Percentiles rank a stretch among this genome's conserved stretches.
These are phyloP conservation scores for Tenualosa thibaudeaui DNA, from an alignment of 2,797 vertebrate species.

Conservation along the genomic window DNA sequence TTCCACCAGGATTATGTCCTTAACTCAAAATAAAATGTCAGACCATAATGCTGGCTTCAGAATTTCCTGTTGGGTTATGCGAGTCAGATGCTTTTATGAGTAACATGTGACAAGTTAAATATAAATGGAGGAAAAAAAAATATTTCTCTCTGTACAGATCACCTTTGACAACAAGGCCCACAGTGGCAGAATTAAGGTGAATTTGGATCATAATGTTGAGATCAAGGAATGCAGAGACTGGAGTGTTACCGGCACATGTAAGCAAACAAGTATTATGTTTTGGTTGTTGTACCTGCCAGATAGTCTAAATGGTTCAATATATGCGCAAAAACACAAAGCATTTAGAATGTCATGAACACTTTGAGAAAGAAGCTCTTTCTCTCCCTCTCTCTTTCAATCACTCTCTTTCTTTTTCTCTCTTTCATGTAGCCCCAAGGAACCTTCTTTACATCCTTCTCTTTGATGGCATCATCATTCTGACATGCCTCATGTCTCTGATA, in stretches of 20 bases:
- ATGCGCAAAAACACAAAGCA: neutral
- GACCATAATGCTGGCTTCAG: neutral
- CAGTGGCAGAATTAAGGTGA: slow-evolving; percentile 90
- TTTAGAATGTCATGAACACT: neutral
- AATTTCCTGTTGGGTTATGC: neutral
- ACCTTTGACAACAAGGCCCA: slow-evolving; percentile 88
- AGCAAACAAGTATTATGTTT: slow-evolving; percentile 50
- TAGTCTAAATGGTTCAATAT: neutral
- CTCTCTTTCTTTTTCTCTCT: neutral
- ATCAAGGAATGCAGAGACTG: slow-evolving; percentile 74
- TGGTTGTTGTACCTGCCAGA: neutral
- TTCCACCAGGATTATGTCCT: neutral
- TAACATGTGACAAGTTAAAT: slow-evolving; percentile 17
- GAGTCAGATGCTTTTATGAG: neutral
- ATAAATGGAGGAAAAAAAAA: neutral
- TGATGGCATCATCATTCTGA: slow-evolving; percentile 85
- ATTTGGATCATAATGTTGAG: slow-evolving; percentile 83
- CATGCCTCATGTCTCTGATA: slow-evolving; percentile 80
- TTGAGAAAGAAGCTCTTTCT: neutral
- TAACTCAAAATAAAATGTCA: slow-evolving; percentile 4
- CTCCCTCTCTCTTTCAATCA: neutral
- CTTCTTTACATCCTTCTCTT: slow-evolving; percentile 87
- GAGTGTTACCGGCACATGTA: slow-evolving; percentile 86
- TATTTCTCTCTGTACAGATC: slow-evolving; percentile 72
- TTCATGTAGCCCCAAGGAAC: slow-evolving; percentile 79